These are phyloP conservation scores for Uromys caudimaculatus DNA, from an alignment of 2,797 vertebrate species.

Conservation along the genomic window DNA sequence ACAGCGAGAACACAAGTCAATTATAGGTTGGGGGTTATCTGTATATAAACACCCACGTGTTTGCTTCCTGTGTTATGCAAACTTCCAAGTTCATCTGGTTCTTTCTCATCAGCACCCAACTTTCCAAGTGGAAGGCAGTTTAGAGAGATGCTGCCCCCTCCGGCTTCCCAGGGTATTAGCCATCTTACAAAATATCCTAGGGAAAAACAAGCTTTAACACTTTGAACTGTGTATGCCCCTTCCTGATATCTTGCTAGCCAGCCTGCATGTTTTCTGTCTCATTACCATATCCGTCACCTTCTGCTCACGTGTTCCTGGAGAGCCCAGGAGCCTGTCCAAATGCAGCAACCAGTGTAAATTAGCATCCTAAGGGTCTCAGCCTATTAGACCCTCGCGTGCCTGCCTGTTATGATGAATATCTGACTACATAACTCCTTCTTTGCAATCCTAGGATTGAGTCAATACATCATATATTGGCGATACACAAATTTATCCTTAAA, in stretches of 20 bases:
- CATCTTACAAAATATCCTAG: background rate
- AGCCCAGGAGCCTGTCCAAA: background rate
- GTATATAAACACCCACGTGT: background rate
- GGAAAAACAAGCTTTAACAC: background rate
- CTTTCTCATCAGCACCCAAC: background rate
- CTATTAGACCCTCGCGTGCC: background rate
- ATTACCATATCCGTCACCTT: background rate
- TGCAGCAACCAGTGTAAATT: background rate
- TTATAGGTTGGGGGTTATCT: background rate
- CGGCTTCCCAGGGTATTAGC: background rate
- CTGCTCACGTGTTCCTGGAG: background rate
- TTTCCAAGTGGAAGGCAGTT: background rate
- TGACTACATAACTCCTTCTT: background rate
- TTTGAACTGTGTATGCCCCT: background rate
- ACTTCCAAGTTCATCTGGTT: background rate
- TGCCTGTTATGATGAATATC: background rate
- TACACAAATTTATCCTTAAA: background rate
- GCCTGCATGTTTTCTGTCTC: background rate
- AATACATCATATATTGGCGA: background rate
- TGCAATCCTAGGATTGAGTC: background rate
- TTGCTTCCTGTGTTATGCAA: background rate
- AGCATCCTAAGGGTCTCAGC: background rate
- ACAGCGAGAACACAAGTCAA: background rate
- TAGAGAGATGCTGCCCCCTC: background rate
- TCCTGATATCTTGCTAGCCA: background rate